Evolutionary conservation across 2,797 vertebrate genomes (phyloP), one percentile per base, ranked within the genome.

Genomic region (Danio aesculapii): DNA sequence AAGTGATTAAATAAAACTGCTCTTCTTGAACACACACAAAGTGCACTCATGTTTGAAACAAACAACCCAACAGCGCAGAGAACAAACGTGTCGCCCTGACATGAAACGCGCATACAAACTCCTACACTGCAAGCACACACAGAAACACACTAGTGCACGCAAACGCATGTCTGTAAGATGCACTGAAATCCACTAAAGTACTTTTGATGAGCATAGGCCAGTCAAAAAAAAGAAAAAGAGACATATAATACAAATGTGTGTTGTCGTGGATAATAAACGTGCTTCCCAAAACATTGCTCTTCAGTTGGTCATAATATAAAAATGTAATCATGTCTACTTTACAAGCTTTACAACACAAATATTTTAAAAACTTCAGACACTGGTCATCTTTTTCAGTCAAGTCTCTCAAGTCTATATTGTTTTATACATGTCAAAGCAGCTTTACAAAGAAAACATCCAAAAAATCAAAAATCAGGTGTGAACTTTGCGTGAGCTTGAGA

Each of bases 61-160:
- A 53, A 74, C 17, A 47, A 41, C 30, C 43, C 17, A 8, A 46
- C 13, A 47, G 50, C n/a, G 13, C 50, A 58, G 43, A 7, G 19
- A 55, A 67, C 50, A 67, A 49, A 49, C 41, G 75, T 59, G 64
- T 68, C 43, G 49, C 43, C 6, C 19, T 47, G 41, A 68, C 41
- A 68, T 58, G 39, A 58, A 77, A 68, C 50, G 57, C 52, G 39
- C 52, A 30, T 41, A 2, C 62, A 67, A 41, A 67, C 63, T 66
- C 74, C 74, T n/a, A 67, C 63, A 77, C 75, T 3, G 19, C 19
- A 9, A 58, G 63, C 53, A 39, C 44, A 30, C 30, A 30, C 30
- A 30, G 30, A n/a, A n/a, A n/a, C 43, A 58, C 62, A 77, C 75
- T 57, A 64, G 75, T 77, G 75, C 64, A 21, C 3, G 6, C 21